Percentiles rank a stretch among this genome's conserved stretches.
phyloP scores from a whole-genome alignment of 2,797 vertebrate species.

The Phoebastria nigripes region DNA sequence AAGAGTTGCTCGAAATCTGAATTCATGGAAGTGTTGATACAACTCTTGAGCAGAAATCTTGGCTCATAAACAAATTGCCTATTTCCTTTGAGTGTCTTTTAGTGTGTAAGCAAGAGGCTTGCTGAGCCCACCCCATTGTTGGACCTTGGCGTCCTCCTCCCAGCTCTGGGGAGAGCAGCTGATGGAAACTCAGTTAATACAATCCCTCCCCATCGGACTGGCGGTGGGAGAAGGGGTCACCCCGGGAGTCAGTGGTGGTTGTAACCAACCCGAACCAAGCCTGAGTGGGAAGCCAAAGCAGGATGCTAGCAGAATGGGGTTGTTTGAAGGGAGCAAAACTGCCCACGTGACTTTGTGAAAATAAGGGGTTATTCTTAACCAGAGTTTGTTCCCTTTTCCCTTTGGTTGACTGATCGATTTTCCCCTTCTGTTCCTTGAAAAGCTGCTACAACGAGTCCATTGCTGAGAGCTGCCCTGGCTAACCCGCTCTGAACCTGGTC shows the following conservation, averaged over 20 bases:
- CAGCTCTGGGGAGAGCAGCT: neutral
- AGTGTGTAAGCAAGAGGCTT: neutral
- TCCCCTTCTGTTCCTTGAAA: neutral
- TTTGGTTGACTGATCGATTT: neutral
- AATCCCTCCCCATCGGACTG: neutral
- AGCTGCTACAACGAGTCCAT: neutral
- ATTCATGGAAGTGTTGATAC: slow-evolving; percentile 68
- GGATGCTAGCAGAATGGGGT: neutral
- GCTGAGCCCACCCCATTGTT: neutral
- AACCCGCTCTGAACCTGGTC: slow-evolving; percentile 47
- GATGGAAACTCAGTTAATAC: neutral
- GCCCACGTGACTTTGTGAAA: neutral
- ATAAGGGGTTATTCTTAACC: neutral
- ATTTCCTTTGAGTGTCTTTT: slow-evolving; percentile 48
- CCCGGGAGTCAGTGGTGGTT: fast-evolving
- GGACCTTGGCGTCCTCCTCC: neutral
- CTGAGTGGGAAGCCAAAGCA: neutral
- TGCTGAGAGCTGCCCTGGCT: slow-evolving; percentile 50
- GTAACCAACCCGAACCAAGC: neutral
- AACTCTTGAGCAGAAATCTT: slow-evolving; percentile 55
- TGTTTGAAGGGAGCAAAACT: neutral
- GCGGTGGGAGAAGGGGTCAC: neutral
- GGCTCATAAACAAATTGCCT: slow-evolving; percentile 48
- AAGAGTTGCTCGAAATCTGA: slow-evolving; percentile 60
- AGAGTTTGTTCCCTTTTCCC: neutral